These are phyloP conservation scores for Anarsia innoxiella DNA, from an alignment of 2,888 invertebrate species.

Conservation along the genomic window DNA sequence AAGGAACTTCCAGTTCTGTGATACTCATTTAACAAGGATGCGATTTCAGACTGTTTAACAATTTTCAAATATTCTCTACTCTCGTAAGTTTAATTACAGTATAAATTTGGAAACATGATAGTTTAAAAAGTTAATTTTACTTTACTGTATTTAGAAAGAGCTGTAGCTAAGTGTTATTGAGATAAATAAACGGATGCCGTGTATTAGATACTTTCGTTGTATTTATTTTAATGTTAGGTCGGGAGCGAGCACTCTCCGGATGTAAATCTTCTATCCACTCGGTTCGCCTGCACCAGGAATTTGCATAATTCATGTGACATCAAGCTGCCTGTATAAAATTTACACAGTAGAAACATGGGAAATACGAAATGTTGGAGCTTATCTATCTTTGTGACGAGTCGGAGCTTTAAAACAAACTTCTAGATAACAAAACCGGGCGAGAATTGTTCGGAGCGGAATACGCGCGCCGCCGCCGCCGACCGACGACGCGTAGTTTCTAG, in stretches of 20 bases:
- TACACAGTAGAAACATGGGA: conserved; percentile 43
- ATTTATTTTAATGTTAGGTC: conserved; percentile 28
- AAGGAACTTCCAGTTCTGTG: no score
- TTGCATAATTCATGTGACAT: conserved; percentile 65
- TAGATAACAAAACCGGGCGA: conserved; percentile 5
- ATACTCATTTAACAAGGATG: no score
- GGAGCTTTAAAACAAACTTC: conserved; percentile 15
- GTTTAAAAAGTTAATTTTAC: no score
- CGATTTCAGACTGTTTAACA: no score
- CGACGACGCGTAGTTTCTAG: conserved; percentile 3
- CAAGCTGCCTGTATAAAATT: conserved; percentile 52
- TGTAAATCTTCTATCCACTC: conserved; percentile 49
- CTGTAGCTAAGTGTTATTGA: no score
- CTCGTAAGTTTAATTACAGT: no score
- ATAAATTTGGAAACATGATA: no score
- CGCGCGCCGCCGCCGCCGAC: no score
- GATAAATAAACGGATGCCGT: no score
- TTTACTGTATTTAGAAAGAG: no score
- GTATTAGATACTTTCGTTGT: not conserved
- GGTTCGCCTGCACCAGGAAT: conserved; percentile 42
- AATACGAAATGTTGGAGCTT: conserved; percentile 32
- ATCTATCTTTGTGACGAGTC: conserved; percentile 22
- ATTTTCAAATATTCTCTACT: no score
- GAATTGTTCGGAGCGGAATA: conserved; percentile 6
- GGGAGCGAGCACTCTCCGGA: conserved; percentile 28